Base-by-base conservation (phyloP, 1,140 invertebrate genomes). In the Drosophila guanche region DNA sequence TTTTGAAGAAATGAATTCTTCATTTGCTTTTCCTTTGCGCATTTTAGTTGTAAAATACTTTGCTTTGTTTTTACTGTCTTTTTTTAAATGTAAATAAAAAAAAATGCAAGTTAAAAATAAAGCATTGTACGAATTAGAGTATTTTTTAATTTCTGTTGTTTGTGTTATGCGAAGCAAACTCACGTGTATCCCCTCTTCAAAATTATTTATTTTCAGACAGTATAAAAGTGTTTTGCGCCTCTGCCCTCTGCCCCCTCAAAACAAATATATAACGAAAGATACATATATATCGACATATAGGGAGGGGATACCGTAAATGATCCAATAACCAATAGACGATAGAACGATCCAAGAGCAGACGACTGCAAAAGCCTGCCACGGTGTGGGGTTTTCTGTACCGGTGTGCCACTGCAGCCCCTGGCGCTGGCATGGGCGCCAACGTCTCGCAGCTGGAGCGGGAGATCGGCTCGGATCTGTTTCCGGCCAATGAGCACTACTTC, bases 401-500 rank as follows among this genome's bases (percentile, higher is more conserved):
- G 61, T 85, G 80, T 85, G 81, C 81, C 81, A 73, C 80, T 70
- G 80, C 81, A 86, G 80, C 80, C 54, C 80, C 81, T 52, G 73
- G 85, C 63, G 81, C 81, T 68, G 84, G 73, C 81, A 91, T 91
- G 98, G 98, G 98, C 94, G 96, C 97, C 92, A 99, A 98, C 95
- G 96, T 98, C 92, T 99, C 98, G 84, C 98, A 99, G 93, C 93
- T 99, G 92, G 98, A 99, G 94, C 96, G 97, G 94, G 98, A 99
- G 94, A 99, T 99, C 91, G 98, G 98, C 90, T 95, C 97, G 79
- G 98, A 99, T 93, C 96, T 98, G 92, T 98, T 99, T 93, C 98
- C 98, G 90, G 96, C 96, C 54, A 99, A 99, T 93, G 98, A 99
- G 93, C 97, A 99, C 93, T 99, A 99, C 92, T 99, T 99, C 94